A percentile compares a stretch with the other conserved stretches of the same genome.
These are phyloP conservation scores for Microplitis manilae DNA, from an alignment of 2,888 invertebrate genomes.

Conservation along the genomic window DNA sequence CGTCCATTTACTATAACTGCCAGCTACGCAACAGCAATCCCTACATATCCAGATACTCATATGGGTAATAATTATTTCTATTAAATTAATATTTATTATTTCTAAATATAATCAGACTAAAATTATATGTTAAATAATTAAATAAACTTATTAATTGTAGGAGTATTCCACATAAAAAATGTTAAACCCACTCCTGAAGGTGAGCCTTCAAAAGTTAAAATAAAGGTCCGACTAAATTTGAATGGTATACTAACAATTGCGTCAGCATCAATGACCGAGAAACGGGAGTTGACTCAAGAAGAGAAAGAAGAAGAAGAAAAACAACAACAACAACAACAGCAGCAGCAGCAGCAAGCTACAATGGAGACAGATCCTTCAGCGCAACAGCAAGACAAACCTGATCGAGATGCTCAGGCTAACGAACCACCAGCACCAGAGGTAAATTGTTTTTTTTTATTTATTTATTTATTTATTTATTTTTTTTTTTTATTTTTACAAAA, in stretches of 20 bases:
- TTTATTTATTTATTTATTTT: too few species aligned
- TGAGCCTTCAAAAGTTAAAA: constrained; percentile 94
- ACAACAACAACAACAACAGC: constrained; percentile 66
- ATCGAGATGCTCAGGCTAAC: constrained; percentile 68
- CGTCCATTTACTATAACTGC: constrained; percentile 92
- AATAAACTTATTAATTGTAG: constrained; percentile 68
- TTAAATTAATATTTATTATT: constrained; percentile 13
- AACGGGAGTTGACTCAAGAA: constrained; percentile 70
- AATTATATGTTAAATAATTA: neutral
- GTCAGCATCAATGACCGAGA: constrained; percentile 88
- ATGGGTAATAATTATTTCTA: constrained; percentile 78
- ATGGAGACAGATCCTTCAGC: constrained; percentile 8
- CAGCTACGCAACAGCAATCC: constrained; percentile 83
- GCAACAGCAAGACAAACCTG: constrained; percentile 65
- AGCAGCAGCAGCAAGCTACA: constrained; percentile 49
- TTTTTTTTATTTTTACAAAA: neutral
- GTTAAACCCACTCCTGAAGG: constrained; percentile 90
- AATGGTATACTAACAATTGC: constrained; percentile 93
- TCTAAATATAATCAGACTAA: neutral
- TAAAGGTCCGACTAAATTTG: constrained; percentile 94
- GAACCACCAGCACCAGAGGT: constrained; percentile 68
- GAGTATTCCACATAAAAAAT: constrained; percentile 84
- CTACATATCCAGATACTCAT: constrained; percentile 80
- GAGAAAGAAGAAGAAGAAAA: constrained; percentile 69
- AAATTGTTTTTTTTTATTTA: constrained; percentile 41